Percentiles rank a stretch among this genome's conserved stretches.
Evolutionary conservation across 2,888 invertebrate genomes (phyloP).

Genomic region (Oscheius sp.): DNA sequence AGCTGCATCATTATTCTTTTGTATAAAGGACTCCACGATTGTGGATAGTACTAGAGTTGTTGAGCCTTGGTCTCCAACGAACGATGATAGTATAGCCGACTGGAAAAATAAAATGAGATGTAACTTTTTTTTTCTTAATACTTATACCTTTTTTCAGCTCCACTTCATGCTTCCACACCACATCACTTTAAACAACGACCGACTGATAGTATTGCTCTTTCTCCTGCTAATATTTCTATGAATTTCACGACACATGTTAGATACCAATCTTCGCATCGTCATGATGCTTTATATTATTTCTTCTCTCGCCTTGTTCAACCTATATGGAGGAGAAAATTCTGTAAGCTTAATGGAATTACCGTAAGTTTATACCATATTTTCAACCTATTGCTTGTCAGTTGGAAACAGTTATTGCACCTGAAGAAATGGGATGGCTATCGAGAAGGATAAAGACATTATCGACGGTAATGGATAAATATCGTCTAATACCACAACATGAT

Average conservation of each 20-base stretch:
- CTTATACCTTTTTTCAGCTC: constrained; percentile 38
- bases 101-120: constrained; percentile 48
- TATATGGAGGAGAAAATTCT: constrained; percentile 79
- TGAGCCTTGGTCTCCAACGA: constrained; percentile 43
- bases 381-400: constrained; percentile 31
- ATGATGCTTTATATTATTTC: constrained; percentile 91
- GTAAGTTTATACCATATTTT: constrained; percentile 5
- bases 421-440: constrained; percentile 40
- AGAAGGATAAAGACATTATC: constrained; percentile 38
- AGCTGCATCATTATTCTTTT: constrained; percentile 45
- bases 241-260: constrained; percentile 28
- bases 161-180: constrained; percentile 53
- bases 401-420: constrained; percentile 18
- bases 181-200: constrained; percentile 23
- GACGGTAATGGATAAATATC: constrained; percentile 52
- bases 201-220: constrained; percentile 33
- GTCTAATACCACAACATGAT: constrained; percentile 53
- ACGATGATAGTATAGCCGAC: constrained; percentile 52
- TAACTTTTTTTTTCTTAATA: constrained; percentile 2
- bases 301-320: constrained; percentile 85
- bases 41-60: constrained; percentile 32
- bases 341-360: constrained; percentile 36
- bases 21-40: constrained; percentile 40
- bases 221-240: constrained; percentile 31
- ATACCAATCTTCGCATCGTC: constrained; percentile 80